Base-by-base conservation (phyloP, 2,113 vertebrate genomes). In the Thryonomys swinderianus region DNA sequence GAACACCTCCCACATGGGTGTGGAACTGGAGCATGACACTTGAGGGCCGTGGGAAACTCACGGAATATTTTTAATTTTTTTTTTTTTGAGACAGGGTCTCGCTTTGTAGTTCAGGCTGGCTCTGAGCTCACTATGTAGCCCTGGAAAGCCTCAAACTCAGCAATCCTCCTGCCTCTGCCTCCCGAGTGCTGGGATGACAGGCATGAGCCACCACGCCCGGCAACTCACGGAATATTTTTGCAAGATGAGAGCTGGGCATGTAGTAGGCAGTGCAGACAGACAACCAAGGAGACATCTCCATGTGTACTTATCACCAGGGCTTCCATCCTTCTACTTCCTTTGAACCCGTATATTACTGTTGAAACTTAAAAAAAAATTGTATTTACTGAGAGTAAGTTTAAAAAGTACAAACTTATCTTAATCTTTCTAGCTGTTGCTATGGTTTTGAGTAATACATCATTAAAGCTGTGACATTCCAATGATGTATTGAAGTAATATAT, bases 401-500 rank as follows among this genome's bases (percentile, higher is more conserved):
- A 73, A 97, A 96, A 88, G 55, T 84, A 95, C 89, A 94, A 95
- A 98, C 95, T 97, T 97, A 93, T 96, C 5, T 94, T 96, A 98
- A 97, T 97, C 95, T 97, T 98, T 98, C 96, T 97, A 91, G 96
- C 81, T 95, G 66, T 98, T 97, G 97, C 97, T 96, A 1, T 96
- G 97, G 97, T 96, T 98, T 97, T 96, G 96, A 97, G 96, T 90
- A 96, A 98, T 98, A 80, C 79, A 89, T 98, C 98, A 98, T 97
- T 90, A 21, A 23, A 94, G 95, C 85, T 78, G 61, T 20, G 82
- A 96, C 98, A 87, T 79, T 86, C 57, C 94, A 73, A 59, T 98
- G 98, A 98, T 97, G 88, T 94, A 98, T 98, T 97, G 97, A 97
- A 93, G 85, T 87, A 96, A 98, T 98, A 66, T 32, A 97, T 98